Evolutionary conservation across 2,888 invertebrate genomes (phyloP), one percentile per base, ranked within the genome.

Genomic region (Campoletis raptor): DNA sequence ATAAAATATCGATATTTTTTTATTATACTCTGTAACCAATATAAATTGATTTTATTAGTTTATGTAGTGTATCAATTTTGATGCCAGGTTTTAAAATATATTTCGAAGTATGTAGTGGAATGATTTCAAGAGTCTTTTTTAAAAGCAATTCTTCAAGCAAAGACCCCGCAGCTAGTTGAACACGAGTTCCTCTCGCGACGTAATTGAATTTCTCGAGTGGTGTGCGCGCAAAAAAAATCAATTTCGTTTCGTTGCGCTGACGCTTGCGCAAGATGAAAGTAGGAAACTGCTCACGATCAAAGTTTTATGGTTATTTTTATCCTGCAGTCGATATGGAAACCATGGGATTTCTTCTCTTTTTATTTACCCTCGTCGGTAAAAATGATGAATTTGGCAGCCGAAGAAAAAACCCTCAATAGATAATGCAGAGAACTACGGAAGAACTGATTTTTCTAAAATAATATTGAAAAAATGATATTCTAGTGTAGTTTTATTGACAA

Each of bases 151-250:
- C 37, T 52, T 12, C 36, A 21, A n/a, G 70, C 69, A 57, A 24
- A 52, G 61, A 78, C 48, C 81, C 72, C 81, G 83, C 70, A 57
- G 83, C 72, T 72, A 72, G 79, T 88, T 85, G 85, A 78, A 67
- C 85, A 86, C 80, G 74, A 78, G 57, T 78, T 86, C 83, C 85
- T 72, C 70, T 84, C 81, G 88, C 84, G 85, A 81, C 85, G 89
- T 91, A 91, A 92, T 92, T 92, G 83, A 91, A 92, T 92, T 91
- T 91, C 87, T 77, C 88, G 89, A 87, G 89, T 88, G 82, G 81
- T 84, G 87, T 85, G 87, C 88, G 89, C 88, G 87, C 79, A 85
- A 87, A 90, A 89, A 90, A 91, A 90, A 91, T 91, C 92, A 91
- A 91, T 92, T 91, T 89, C 85, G 61, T 89, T 87, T 88, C 84